Base-by-base conservation (phyloP, 1,140 invertebrate genomes). In the Ips nitidus region DNA sequence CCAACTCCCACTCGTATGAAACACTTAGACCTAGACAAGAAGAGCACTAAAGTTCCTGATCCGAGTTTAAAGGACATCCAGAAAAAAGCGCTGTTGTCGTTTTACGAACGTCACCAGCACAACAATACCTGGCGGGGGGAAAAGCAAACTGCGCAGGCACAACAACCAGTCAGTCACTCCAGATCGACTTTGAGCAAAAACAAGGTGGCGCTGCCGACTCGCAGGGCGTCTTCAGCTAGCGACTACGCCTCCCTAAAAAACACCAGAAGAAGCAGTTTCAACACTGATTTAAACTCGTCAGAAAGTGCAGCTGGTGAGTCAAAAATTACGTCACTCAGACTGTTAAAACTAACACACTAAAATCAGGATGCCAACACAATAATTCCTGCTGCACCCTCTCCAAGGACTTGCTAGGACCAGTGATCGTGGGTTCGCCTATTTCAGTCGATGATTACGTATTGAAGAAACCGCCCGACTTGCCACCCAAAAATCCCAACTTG, bases 61-160 rank as follows among this genome's bases (percentile, higher is more conserved):
- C 87, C 90, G 2, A 91, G 92, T 0, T 77, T 95, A 1, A 95
- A 94, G 80, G 91, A 91, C 0, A 90, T 94, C 41, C 93, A 94
- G 75, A 94, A 95, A 79, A 92, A 94, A 76, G 93, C 93, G 0
- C 81, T 95, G 1, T 81, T 94, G 39, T 92, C 91, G 1, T 95
- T 92, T 71, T 94, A 94, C 79, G 92, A 94, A 75, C 83, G 91
- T 43, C 91, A 94, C 69, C 79, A 71, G 56, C 69, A 71, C 56
- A 65, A 80, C 50, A 79, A 63, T 58, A 22, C 22, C 22, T 22
- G 22, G 22, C 22, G 22, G 22, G 22, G 22, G 22, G 22, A 22
- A 22, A 22, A 22, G 22, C 22, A 22, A 22, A 22, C 22, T 22
- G 22, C 22, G 22, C 22, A 22, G 22, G 22, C 22, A 22, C 22